phyloP scores from a whole-genome alignment of 2,113 vertebrate genomes.

The Sapajus apella region DNA sequence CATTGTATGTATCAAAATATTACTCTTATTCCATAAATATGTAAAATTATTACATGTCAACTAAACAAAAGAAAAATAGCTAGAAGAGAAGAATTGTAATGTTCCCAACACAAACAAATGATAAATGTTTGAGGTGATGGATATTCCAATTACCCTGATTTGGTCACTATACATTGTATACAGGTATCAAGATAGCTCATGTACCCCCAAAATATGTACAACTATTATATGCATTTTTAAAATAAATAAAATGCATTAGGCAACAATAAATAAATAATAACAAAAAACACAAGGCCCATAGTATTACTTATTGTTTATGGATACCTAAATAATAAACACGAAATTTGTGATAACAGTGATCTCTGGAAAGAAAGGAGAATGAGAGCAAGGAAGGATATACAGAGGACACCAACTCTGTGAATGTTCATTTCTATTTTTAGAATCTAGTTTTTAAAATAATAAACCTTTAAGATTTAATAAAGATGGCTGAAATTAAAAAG shows the following conservation, averaged over 20 bases:
- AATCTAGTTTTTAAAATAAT: not conserved
- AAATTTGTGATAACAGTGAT: not conserved
- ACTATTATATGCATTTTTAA: not conserved
- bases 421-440: not conserved
- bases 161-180: not conserved
- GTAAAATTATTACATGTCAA: not conserved
- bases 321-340: not conserved
- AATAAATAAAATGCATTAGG: not conserved
- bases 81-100: not conserved
- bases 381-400: not conserved
- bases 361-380: not conserved
- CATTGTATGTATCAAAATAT: not conserved
- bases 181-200: not conserved
- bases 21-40: not conserved
- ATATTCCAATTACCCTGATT: not conserved
- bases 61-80: not conserved
- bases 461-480: conserved; percentile 44
- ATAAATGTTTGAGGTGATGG: not conserved
- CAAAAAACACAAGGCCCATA: not conserved
- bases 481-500: not conserved
- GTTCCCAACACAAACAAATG: not conserved
- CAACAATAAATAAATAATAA: not conserved
- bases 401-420: not conserved
- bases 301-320: not conserved
- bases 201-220: not conserved